phyloP scores from a whole-genome alignment of 2,888 invertebrate species.

The Amiota minor region DNA sequence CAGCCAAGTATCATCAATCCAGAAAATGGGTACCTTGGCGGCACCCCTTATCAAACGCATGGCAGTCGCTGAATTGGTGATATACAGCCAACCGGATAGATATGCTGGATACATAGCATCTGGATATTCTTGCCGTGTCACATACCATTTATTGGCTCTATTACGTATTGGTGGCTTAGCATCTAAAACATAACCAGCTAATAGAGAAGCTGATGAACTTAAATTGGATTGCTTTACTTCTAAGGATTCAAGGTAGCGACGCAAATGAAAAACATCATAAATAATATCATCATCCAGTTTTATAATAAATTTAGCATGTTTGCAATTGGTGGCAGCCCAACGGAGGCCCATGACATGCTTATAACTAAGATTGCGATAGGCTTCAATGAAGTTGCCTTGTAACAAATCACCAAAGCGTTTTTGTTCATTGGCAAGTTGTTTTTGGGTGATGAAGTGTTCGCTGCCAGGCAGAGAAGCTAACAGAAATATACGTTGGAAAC shows the following conservation, averaged over 20 bases:
- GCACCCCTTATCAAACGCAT: constrained; percentile 76
- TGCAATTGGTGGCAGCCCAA: constrained; percentile 81
- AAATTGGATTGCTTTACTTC: constrained; percentile 65
- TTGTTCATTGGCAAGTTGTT: constrained; percentile 78
- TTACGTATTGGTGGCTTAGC: constrained; percentile 80
- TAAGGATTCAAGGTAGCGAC: constrained; percentile 73
- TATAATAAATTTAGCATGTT: constrained; percentile 77
- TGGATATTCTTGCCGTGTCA: constrained; percentile 79
- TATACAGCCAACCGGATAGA: constrained; percentile 88
- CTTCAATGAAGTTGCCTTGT: constrained; percentile 85
- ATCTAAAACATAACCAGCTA: constrained; percentile 81
- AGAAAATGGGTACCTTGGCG: constrained; percentile 81
- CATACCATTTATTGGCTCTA: constrained; percentile 86
- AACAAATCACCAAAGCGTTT: constrained; percentile 80
- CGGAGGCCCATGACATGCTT: constrained; percentile 88
- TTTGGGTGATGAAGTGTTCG: constrained; percentile 76
- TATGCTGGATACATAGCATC: constrained; percentile 81
- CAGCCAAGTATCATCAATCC: constrained; percentile 92
- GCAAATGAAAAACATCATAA: constrained; percentile 79
- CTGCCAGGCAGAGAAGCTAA: constrained; percentile 77
- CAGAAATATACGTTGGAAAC: constrained; percentile 80
- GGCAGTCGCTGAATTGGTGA: constrained; percentile 81
- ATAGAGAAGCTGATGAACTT: constrained; percentile 68
- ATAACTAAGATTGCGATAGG: constrained; percentile 85
- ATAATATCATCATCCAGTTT: constrained; percentile 90